Percentiles rank a stretch among this genome's conserved stretches.
These are phyloP conservation scores for Leuciscus idus DNA, from an alignment of 2,113 vertebrate genomes.

Conservation along the genomic window DNA sequence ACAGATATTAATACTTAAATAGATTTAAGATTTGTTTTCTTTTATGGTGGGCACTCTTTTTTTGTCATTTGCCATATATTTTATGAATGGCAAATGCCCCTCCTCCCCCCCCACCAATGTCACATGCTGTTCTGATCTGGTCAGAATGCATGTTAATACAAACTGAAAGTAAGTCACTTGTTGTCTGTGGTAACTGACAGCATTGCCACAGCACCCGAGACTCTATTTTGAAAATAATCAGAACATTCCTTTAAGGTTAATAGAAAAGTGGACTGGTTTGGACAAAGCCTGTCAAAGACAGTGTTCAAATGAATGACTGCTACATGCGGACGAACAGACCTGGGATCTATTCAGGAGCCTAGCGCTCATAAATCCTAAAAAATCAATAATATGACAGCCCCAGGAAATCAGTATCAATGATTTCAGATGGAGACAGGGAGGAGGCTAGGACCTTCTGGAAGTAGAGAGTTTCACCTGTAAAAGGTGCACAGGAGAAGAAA, in stretches of 20 bases:
- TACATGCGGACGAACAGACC: constrained; percentile 51
- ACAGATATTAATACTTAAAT: too few species aligned
- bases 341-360: constrained; percentile 63
- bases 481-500: constrained; percentile 50
- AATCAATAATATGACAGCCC: constrained; percentile 79
- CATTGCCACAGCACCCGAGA: background rate
- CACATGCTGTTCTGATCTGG: too few species aligned
- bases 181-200: background rate
- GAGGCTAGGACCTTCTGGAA: constrained; percentile 65
- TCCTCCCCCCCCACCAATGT: too few species aligned
- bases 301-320: constrained; percentile 75
- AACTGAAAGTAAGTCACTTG: background rate
- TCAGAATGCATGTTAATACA: too few species aligned
- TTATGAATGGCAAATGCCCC: background rate
- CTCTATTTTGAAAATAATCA: background rate
- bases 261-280: constrained; percentile 1
- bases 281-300: constrained; percentile 60
- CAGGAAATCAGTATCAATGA: constrained; percentile 79
- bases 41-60: background rate
- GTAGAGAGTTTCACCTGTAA: constrained; percentile 57
- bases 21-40: too few species aligned
- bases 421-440: constrained; percentile 70
- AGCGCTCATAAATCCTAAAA: constrained; percentile 75
- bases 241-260: background rate
- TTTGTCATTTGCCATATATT: background rate